Conservation (phyloP, 1,140 invertebrate genomes). For the Lordiphosa stackelbergi region DNA sequence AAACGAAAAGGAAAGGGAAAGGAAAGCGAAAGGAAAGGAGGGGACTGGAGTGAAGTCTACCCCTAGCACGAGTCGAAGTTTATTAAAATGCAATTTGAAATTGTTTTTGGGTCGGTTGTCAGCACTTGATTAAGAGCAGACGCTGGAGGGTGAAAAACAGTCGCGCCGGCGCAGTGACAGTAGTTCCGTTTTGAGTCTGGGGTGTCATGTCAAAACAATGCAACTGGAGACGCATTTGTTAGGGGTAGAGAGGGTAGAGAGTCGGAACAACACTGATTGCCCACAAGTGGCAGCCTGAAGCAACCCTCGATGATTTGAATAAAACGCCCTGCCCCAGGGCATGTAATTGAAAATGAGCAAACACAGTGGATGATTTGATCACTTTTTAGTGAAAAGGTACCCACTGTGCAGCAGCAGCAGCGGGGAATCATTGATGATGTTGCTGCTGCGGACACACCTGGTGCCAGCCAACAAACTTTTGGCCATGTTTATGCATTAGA, state of each 20-base stretch:
- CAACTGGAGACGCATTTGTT: slow-evolving; percentile 47
- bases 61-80: slow-evolving; percentile 41
- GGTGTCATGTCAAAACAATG: slow-evolving; percentile 74
- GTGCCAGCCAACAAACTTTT: slow-evolving; percentile 28
- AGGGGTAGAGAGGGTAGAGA: slow-evolving; percentile 35
- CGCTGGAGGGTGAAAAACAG: slow-evolving; percentile 34
- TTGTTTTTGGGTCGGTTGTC: slow-evolving; percentile 64
- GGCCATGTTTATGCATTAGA: slow-evolving; percentile 70
- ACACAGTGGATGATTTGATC: too few species aligned
- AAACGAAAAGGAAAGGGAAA: slow-evolving; percentile 11
- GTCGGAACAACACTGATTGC: slow-evolving; percentile 41
- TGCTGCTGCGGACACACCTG: slow-evolving; percentile 45
- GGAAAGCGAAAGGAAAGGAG: background rate
- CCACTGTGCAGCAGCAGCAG: background rate
- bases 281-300: slow-evolving; percentile 49
- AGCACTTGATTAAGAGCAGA: slow-evolving; percentile 72
- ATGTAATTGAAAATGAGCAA: background rate
- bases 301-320: slow-evolving; percentile 53
- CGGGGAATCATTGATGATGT: slow-evolving; percentile 12
- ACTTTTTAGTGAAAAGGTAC: too few species aligned
- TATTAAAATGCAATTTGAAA: slow-evolving; percentile 71
- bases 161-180: slow-evolving; percentile 26
- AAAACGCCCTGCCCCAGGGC: slow-evolving; percentile 12
- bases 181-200: slow-evolving; percentile 4
- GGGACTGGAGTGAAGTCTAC: background rate